Evolutionary conservation across 1,140 invertebrate genomes (phyloP).

Genomic region (Anoplophora glabripennis): DNA sequence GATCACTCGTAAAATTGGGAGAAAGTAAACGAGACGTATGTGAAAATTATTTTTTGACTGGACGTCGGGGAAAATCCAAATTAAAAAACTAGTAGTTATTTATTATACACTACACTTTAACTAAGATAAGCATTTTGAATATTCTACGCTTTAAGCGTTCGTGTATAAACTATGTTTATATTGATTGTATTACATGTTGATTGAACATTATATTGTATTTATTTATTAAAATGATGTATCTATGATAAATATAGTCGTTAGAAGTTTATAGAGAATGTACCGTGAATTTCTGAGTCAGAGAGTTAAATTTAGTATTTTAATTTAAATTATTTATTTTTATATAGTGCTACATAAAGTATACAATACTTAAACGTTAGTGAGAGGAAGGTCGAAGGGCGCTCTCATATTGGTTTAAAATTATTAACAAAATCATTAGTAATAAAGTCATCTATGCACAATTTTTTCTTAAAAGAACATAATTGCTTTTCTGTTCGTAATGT

Average conservation of each 20-base stretch:
- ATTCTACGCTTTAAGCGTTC: conserved; percentile 22
- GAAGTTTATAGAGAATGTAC: not conserved
- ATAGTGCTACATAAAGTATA: conserved; percentile 7
- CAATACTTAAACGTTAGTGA: conserved; percentile 5
- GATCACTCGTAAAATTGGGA: no score
- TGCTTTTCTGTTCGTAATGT: no score
- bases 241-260: conserved; percentile 1
- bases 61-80: not conserved
- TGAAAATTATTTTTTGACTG: not conserved
- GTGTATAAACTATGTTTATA: conserved; percentile 34
- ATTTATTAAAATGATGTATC: conserved; percentile 17
- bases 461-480: no score
- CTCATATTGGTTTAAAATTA: not conserved
- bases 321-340: conserved; percentile 13
- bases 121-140: conserved; percentile 13
- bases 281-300: not conserved
- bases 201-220: conserved; percentile 19
- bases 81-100: conserved; percentile 6
- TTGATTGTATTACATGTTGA: conserved; percentile 26
- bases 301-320: conserved; percentile 14
- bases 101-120: not conserved
- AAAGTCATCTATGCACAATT: no score
- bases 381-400: no score
- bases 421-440: no score
- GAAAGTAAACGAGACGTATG: not conserved